These are phyloP conservation scores for Leuctra nigra DNA, from an alignment of 2,888 invertebrate genomes.

Conservation along the genomic window DNA sequence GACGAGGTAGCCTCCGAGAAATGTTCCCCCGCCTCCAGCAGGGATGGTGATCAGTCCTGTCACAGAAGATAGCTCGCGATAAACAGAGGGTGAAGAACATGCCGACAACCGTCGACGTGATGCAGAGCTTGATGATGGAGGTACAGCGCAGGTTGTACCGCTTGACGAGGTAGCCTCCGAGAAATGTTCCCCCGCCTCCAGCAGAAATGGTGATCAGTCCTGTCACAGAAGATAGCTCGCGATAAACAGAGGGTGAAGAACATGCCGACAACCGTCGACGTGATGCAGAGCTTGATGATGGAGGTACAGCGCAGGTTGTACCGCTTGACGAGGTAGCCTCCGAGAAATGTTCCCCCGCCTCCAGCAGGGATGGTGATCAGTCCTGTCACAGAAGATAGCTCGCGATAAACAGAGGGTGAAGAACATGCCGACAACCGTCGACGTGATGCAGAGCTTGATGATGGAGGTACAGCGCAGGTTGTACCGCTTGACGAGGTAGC, in stretches of 20 bases:
- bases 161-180: slow-evolving; percentile 79
- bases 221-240: too few species aligned
- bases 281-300: slow-evolving; percentile 65
- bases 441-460: slow-evolving; percentile 63
- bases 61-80: too few species aligned
- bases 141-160: slow-evolving; percentile 62
- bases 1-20: slow-evolving; percentile 75
- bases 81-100: slow-evolving; percentile 51
- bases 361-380: slow-evolving; percentile 79
- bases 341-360: slow-evolving; percentile 76
- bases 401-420: too few species aligned
- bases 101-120: slow-evolving; percentile 53
- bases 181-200: slow-evolving; percentile 77
- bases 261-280: slow-evolving; percentile 53
- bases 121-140: slow-evolving; percentile 67
- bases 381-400: too few species aligned
- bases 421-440: slow-evolving; percentile 56
- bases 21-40: slow-evolving; percentile 79
- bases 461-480: slow-evolving; percentile 65
- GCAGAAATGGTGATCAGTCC: slow-evolving; percentile 78
- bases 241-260: slow-evolving; percentile 46
- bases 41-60: slow-evolving; percentile 74
- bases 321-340: slow-evolving; percentile 75
- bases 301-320: slow-evolving; percentile 64
- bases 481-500: slow-evolving; percentile 73